Evolutionary conservation across 2,888 invertebrate genomes (phyloP).

Genomic region (Lymantria dispar): DNA sequence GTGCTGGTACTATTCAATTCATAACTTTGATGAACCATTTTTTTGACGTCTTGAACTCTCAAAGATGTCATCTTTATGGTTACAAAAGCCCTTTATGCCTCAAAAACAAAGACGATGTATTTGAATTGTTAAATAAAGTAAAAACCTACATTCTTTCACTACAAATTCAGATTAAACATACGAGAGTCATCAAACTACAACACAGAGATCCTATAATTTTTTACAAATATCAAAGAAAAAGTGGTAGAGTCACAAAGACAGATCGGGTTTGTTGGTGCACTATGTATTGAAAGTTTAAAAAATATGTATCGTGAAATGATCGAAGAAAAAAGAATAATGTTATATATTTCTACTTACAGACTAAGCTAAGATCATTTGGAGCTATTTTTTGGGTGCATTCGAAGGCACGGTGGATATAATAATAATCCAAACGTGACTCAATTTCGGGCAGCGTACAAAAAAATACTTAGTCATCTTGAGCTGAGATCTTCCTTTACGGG

Average conservation of each 20-base stretch:
- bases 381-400: constrained; percentile 11
- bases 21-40: constrained; percentile 13
- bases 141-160: no score
- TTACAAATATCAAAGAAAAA: no score
- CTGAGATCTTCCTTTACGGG: constrained; percentile 8
- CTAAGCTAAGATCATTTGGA: constrained; percentile 21
- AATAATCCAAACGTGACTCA: constrained; percentile 18
- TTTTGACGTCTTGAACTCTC: constrained; percentile 17
- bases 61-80: background rate
- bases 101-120: constrained; percentile 3
- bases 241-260: no score
- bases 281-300: constrained; percentile 6
- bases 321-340: constrained; percentile 2
- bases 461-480: constrained; percentile 17
- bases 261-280: no score
- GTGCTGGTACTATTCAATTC: constrained; percentile 11
- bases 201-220: no score
- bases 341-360: constrained; percentile 9
- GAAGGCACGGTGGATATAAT: constrained; percentile 17
- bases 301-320: constrained; percentile 7
- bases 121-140: constrained; percentile 6
- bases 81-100: background rate
- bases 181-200: no score
- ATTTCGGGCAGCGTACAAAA: constrained; percentile 14
- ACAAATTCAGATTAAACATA: no score